phyloP scores from a whole-genome alignment of 2,888 invertebrate genomes.

The Notodonta dromedarius region DNA sequence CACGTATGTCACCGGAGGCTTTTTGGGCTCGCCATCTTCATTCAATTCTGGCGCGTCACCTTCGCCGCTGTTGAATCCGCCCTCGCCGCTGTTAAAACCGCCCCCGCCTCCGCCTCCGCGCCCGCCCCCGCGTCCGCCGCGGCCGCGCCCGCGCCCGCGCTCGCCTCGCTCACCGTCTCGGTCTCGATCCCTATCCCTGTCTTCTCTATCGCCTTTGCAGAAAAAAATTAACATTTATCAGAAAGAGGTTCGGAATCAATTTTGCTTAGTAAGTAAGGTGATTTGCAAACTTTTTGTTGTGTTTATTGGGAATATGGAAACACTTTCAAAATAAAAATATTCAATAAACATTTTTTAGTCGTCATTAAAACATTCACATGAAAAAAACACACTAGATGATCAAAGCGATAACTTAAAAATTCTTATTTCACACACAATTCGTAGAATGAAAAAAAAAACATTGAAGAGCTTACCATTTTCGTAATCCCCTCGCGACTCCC shows the following conservation, averaged over 20 bases:
- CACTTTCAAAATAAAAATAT: no score
- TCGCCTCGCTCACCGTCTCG: slow-evolving; percentile 53
- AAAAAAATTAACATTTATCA: not conserved
- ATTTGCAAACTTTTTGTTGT: no score
- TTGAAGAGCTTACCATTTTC: slow-evolving; percentile 42
- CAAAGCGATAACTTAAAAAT: no score
- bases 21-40: slow-evolving; percentile 67
- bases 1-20: slow-evolving; percentile 83
- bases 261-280: no score
- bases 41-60: slow-evolving; percentile 47
- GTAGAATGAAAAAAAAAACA: no score
- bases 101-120: slow-evolving; percentile 44
- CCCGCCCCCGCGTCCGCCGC: slow-evolving; percentile 49
- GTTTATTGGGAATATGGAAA: no score
- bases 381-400: no score
- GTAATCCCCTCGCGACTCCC: slow-evolving; percentile 50
- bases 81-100: slow-evolving; percentile 41
- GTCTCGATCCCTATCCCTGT: slow-evolving; percentile 51
- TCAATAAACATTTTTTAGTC: no score
- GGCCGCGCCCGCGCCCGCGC: slow-evolving; percentile 53
- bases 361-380: no score
- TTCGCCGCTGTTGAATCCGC: slow-evolving; percentile 38
- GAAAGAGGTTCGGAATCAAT: not conserved
- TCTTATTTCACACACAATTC: no score
- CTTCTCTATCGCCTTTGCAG: slow-evolving; percentile 34